phyloP scores from a whole-genome alignment of 2,888 invertebrate genomes.

The Micoletzkya japonica region DNA sequence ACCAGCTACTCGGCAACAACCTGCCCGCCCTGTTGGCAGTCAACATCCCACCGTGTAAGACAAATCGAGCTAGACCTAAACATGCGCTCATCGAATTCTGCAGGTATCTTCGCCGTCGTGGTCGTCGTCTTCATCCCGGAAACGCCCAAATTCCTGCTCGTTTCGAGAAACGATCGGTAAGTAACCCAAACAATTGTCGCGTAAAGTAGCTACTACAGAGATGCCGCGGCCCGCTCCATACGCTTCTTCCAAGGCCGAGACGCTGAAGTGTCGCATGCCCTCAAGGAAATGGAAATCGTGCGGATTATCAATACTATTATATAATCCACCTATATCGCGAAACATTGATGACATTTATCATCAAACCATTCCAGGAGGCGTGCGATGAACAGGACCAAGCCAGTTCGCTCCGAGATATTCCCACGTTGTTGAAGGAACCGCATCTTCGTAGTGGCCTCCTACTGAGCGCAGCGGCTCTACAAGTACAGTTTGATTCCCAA shows the following conservation, averaged over 20 bases:
- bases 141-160: constrained; percentile 24
- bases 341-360: too few relatives aligned
- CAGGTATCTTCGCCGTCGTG: constrained; percentile 8
- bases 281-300: constrained; percentile 23
- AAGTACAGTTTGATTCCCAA: constrained; percentile 23
- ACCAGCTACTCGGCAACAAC: constrained; percentile 10
- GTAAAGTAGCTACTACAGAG: too few relatives aligned
- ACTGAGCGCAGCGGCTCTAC: constrained; percentile 37
- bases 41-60: constrained; percentile 17
- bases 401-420: not conserved
- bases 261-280: not conserved
- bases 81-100: too few relatives aligned
- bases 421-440: constrained; percentile 33
- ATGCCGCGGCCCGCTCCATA: not conserved
- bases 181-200: not conserved
- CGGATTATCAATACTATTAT: not conserved
- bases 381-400: not conserved
- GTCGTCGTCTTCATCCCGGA: constrained; percentile 13
- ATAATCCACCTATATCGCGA: too few relatives aligned
- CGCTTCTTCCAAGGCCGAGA: constrained; percentile 16
- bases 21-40: constrained; percentile 21
- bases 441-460: constrained; percentile 47
- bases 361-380: not conserved
- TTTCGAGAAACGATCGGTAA: constrained; percentile 8
- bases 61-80: not conserved